Evolutionary conservation across 2,888 invertebrate species (phyloP), one percentile per base, ranked within the genome.

Genomic region (Limnephilus lunatus): DNA sequence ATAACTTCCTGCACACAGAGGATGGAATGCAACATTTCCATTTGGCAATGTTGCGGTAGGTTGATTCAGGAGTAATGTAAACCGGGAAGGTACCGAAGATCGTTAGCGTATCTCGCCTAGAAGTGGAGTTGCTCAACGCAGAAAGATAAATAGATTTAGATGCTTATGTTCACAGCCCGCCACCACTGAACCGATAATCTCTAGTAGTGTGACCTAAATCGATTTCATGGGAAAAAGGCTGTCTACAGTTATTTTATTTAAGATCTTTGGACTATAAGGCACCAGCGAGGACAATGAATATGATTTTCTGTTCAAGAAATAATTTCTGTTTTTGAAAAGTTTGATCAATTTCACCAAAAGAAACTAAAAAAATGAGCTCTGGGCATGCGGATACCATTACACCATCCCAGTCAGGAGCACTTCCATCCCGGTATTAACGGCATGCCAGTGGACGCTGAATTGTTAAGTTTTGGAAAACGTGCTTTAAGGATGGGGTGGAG

Each of bases 81-180:
- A 68, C 68, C 7, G 25, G 68, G 68, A 7, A 68, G 68, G 68
- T 25, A 68, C 9, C 9, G 9, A 68, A 68, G 25, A 68, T 68
- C 68, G 68, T 68, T 68, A 68, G 68, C 68, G 68, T 9, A 7
- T 68, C 68, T 68, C 68, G 68, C 83, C 19, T 35, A 35, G 83
- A 35, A 83, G 83, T 83, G 32, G 83, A 83, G 25, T 35, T 35
- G 7, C 35, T 83, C 83, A 32, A 32, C 83, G 19, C 83, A 83
- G 83, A 83, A 83, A 86, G 44, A 86, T 44, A 86, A 86, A 86
- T 48, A 86, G 39, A 86, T 44, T 48, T 48, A 86, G 44, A 86
- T 86, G 86, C n/a, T 86, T 86, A 86, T 44, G 44, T 48, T 86
- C 30, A 48, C 86, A 86, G 44, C n/a, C 12, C 86, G n/a, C 68